phyloP scores from a whole-genome alignment of 2,797 vertebrate species.

The Geotrypetes seraphini region DNA sequence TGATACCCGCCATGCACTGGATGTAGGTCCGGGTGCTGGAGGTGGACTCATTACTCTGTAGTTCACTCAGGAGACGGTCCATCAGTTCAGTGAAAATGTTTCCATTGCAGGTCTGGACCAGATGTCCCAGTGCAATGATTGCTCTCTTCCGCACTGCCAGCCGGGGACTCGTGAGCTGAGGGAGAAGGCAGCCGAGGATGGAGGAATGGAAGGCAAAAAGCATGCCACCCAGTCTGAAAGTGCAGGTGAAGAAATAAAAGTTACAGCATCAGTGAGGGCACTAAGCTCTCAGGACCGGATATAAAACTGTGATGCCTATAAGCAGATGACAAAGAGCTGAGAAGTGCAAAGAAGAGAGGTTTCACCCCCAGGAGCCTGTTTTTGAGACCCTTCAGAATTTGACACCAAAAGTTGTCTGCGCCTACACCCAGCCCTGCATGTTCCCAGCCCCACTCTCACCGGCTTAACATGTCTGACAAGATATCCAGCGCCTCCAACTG shows the following conservation, averaged over 20 bases:
- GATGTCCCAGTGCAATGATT: conserved; percentile 78
- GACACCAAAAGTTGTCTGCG: not conserved
- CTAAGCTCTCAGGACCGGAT: too few relatives aligned
- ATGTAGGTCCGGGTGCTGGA: conserved; percentile 79
- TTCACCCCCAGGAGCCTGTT: not conserved
- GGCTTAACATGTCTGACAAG: conserved; percentile 89
- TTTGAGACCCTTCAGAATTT: not conserved
- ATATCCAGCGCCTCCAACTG: conserved; percentile 93
- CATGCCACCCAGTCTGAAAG: conserved; percentile 68
- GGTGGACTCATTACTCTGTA: conserved; percentile 55
- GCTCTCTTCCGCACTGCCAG: conserved; percentile 87
- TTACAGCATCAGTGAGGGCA: not conserved
- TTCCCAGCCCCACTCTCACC: conserved; percentile 44
- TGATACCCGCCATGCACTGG: conserved; percentile 82
- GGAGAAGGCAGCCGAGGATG: conserved; percentile 78
- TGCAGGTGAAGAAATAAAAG: not conserved
- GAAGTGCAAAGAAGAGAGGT: not conserved
- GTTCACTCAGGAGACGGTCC: conserved; percentile 68
- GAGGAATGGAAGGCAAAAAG: conserved; percentile 78
- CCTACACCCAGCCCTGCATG: too few relatives aligned
- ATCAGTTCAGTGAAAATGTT: conserved; percentile 79
- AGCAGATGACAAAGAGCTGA: not conserved
- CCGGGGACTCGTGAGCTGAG: conserved; percentile 79
- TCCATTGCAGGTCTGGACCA: conserved; percentile 77
- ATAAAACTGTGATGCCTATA: too few relatives aligned